phyloP scores from a whole-genome alignment of 2,888 invertebrate genomes.

The Operophtera brumata region DNA sequence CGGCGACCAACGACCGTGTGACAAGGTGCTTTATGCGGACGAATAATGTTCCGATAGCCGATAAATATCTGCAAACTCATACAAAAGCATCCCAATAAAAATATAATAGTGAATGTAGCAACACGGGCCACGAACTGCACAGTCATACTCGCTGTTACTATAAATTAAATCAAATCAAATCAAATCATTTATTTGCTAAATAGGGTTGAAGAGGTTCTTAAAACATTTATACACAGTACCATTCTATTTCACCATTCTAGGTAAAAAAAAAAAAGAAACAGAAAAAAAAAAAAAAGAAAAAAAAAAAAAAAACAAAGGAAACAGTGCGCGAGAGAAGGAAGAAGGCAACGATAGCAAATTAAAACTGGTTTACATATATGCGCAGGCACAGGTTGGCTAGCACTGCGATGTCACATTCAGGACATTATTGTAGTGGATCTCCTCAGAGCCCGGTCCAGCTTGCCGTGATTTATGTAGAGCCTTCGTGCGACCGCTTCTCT shows the following conservation, averaged over 20 bases:
- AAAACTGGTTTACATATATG: conserved; percentile 54
- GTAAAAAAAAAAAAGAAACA: no score
- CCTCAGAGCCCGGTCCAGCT: conserved; percentile 1
- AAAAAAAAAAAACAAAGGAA: no score
- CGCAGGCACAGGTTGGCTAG: conserved; percentile 41
- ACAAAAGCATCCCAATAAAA: conserved; percentile 80
- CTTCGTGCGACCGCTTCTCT: conserved; percentile 30
- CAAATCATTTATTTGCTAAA: no score
- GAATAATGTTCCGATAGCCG: conserved; percentile 79
- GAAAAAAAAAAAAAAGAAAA: no score
- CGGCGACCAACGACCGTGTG: conserved; percentile 80
- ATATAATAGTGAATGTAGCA: conserved; percentile 79
- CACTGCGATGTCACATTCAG: conserved; percentile 12
- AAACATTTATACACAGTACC: no score
- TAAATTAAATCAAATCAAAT: no score
- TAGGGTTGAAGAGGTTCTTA: no score
- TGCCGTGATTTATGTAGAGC: conserved; percentile 9
- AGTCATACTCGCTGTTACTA: conserved; percentile 75
- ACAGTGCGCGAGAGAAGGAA: conserved; percentile 50
- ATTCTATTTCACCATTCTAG: no score
- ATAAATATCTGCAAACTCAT: conserved; percentile 82
- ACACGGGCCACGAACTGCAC: conserved; percentile 74
- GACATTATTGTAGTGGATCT: conserved; percentile 35
- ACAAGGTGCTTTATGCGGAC: conserved; percentile 80
- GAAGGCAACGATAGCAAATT: conserved; percentile 59